phyloP scores from a whole-genome alignment of 2,113 vertebrate species.

The Romanogobio albipinnatus region DNA sequence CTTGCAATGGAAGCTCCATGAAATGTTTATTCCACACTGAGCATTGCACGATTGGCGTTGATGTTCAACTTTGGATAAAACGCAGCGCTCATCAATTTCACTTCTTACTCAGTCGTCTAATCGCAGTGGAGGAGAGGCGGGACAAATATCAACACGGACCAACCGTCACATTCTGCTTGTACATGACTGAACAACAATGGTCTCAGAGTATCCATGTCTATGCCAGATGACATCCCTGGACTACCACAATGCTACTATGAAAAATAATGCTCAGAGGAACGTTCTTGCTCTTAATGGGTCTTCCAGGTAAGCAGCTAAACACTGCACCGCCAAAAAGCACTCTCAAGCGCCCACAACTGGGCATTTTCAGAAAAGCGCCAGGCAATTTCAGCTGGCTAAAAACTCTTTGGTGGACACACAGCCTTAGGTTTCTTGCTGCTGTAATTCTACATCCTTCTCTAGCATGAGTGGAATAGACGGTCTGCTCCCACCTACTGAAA shows the following conservation, averaged over 20 bases:
- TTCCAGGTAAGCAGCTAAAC: background rate
- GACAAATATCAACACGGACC: background rate
- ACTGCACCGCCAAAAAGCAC: background rate
- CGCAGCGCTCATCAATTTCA: background rate
- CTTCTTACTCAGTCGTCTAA: background rate
- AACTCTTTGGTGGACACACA: slow-evolving; percentile 19
- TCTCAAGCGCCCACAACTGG: background rate
- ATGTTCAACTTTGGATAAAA: background rate
- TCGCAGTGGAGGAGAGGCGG: background rate
- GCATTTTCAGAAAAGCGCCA: background rate
- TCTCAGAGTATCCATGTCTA: background rate
- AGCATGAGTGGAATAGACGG: slow-evolving; percentile 61
- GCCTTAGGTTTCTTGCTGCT: slow-evolving; percentile 23
- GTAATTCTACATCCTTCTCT: slow-evolving; percentile 57
- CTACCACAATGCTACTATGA: background rate
- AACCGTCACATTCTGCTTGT: background rate
- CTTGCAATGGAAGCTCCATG: background rate
- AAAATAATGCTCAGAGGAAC: background rate
- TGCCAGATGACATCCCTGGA: background rate
- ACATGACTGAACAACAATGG: background rate
- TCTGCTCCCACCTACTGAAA: slow-evolving; percentile 11
- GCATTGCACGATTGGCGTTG: background rate
- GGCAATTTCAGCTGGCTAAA: background rate
- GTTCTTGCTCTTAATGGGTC: background rate
- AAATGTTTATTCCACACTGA: background rate